Percentiles rank a stretch among this genome's conserved stretches.
Conservation (phyloP, 2,113 vertebrate genomes). For the Triplophysa siluroides region DNA sequence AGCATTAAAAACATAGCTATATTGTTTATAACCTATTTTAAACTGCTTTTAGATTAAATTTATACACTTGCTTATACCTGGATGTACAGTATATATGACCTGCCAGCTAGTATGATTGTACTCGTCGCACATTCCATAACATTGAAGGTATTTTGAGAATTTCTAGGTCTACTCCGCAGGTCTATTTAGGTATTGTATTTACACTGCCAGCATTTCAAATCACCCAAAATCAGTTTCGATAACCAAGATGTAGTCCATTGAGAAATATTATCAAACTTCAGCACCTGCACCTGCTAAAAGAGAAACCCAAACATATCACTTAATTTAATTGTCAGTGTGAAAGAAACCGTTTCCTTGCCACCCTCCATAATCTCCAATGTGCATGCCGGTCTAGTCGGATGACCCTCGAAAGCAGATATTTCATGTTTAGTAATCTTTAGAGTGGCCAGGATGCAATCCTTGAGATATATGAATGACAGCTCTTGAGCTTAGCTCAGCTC, state of each 20-base stretch:
- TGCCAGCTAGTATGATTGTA: neutral
- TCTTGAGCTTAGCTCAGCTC: constrained; percentile 26
- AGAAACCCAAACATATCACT: constrained; percentile 43
- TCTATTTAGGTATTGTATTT: constrained; percentile 34
- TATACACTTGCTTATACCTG: constrained; percentile 22
- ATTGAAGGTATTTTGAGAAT: constrained; percentile 41
- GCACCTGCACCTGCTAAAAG: constrained; percentile 53
- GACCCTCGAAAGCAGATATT: constrained; percentile 40
- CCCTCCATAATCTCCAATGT: constrained; percentile 27
- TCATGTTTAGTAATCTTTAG: constrained; percentile 50
- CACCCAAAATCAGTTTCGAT: constrained; percentile 22
- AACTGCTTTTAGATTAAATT: constrained; percentile 2
- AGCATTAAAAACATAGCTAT: no score
- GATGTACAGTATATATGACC: neutral
- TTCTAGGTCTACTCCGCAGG: constrained; percentile 18
- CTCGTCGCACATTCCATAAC: constrained; percentile 20
- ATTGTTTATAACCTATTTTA: no score
- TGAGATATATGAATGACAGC: constrained; percentile 38
- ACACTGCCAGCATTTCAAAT: constrained; percentile 40
- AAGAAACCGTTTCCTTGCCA: constrained; percentile 48
- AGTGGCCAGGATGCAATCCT: constrained; percentile 27
- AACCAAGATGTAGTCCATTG: constrained; percentile 42
- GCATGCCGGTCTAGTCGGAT: constrained; percentile 42
- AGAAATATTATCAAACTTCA: constrained; percentile 58
- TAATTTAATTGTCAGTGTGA: constrained; percentile 46